Percentiles rank a stretch among this genome's conserved stretches.
phyloP scores from a whole-genome alignment of 1,140 invertebrate species.

The Heliconius hewitsoni region DNA sequence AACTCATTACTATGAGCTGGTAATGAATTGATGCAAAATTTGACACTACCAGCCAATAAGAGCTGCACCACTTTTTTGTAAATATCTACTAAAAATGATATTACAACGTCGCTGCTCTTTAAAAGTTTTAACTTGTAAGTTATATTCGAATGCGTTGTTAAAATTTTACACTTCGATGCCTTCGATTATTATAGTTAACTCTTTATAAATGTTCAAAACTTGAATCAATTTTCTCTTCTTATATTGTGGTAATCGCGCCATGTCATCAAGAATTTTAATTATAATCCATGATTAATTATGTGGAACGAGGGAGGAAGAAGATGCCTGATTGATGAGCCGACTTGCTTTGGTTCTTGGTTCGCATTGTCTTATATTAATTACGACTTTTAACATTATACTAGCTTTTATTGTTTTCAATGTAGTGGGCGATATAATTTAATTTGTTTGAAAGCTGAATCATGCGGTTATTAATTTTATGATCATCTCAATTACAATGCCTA shows the following conservation, averaged over 20 bases:
- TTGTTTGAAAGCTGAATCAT: slow-evolving; percentile 70
- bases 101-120: background rate
- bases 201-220: slow-evolving; percentile 29
- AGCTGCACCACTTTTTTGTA: background rate
- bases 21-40: slow-evolving; percentile 32
- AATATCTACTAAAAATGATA: background rate
- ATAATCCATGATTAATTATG: slow-evolving; percentile 79
- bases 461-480: slow-evolving; percentile 72
- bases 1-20: slow-evolving; percentile 46
- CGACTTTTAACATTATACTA: slow-evolving; percentile 73
- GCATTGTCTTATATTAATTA: slow-evolving; percentile 74
- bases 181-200: slow-evolving; percentile 21
- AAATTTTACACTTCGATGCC: slow-evolving; percentile 8
- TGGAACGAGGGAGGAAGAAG: slow-evolving; percentile 55
- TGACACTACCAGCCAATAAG: slow-evolving; percentile 12
- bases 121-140: slow-evolving; percentile 9
- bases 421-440: slow-evolving; percentile 69
- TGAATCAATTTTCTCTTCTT: slow-evolving; percentile 32
- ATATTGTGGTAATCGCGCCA: slow-evolving; percentile 54
- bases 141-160: slow-evolving; percentile 10
- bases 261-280: slow-evolving; percentile 80
- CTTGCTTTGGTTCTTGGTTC: slow-evolving; percentile 51
- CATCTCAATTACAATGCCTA: slow-evolving; percentile 54
- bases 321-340: slow-evolving; percentile 73
- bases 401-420: slow-evolving; percentile 67